phyloP scores from a whole-genome alignment of 2,888 invertebrate genomes.

The Ochropleura leucogaster region DNA sequence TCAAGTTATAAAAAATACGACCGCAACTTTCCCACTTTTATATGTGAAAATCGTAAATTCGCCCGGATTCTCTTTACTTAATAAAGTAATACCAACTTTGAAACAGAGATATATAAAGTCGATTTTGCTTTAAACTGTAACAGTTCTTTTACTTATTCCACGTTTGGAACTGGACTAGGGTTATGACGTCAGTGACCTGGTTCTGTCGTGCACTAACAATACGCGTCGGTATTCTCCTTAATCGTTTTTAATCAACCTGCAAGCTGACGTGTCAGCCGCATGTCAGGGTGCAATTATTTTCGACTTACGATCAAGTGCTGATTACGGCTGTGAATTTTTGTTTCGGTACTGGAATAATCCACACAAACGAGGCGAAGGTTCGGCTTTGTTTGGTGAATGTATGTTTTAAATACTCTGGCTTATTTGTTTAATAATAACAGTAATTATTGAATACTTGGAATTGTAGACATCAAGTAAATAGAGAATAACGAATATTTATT shows the following conservation, averaged over 20 bases:
- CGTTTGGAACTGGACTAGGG: slow-evolving; percentile 50
- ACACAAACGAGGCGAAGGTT: not conserved
- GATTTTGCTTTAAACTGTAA: slow-evolving; percentile 24
- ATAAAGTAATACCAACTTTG: slow-evolving; percentile 24
- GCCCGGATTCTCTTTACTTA: slow-evolving; percentile 31
- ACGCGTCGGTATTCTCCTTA: slow-evolving; percentile 51
- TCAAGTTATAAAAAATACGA: slow-evolving; percentile 60
- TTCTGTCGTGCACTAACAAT: slow-evolving; percentile 65
- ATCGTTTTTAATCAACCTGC: slow-evolving; percentile 66
- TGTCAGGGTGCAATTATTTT: slow-evolving; percentile 63
- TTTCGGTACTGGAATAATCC: slow-evolving; percentile 30
- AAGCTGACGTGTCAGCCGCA: slow-evolving; percentile 47
- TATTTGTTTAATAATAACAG: not conserved
- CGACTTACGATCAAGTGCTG: slow-evolving; percentile 60
- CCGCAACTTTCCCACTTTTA: slow-evolving; percentile 50
- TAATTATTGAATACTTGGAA: slow-evolving; percentile 15
- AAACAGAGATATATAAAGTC: slow-evolving; percentile 7
- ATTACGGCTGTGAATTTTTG: slow-evolving; percentile 39
- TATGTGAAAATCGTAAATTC: slow-evolving; percentile 40
- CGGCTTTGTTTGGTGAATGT: slow-evolving; percentile 2
- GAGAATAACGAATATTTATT: slow-evolving; percentile 7
- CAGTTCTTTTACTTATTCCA: slow-evolving; percentile 44
- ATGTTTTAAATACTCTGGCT: not conserved
- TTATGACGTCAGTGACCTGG: slow-evolving; percentile 64
- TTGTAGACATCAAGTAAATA: not conserved